Evolutionary conservation across 1,140 invertebrate genomes (phyloP), one percentile per base, ranked within the genome.

Genomic region (Orchestia grillus): DNA sequence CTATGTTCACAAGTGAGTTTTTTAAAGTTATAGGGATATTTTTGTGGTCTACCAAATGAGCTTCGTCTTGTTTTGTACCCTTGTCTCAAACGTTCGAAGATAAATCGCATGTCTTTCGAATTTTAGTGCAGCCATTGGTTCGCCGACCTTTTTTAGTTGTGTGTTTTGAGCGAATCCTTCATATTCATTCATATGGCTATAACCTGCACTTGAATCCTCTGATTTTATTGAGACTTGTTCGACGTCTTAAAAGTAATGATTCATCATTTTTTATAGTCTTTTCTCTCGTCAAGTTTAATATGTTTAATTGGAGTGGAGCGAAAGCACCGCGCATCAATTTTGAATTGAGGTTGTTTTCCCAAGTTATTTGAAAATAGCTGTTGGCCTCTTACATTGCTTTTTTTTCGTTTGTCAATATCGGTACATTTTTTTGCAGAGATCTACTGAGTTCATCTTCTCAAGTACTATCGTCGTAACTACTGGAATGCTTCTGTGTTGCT

Each of bases 1-100:
- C n/a, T 95, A 95, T 45, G 57, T 95, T 62, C 95, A 95, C 87
- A 95, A 95, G 95, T 95, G 53, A 87, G 95, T 95, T n/a, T 11
- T 90, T 77, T 28, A 77, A 36, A 3, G 62, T 77, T 36, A 36
- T 23, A 28, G 11, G 62, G 28, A 77, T 53, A 53, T 77, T 77
- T 77, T 15, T 19, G 11, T 36, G 11, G 62, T 77, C 62, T 1
- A 77, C 28, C 47, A 6, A n/a, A 53, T 53, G 47, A 53, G 6
- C 19, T 53, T 53, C 6, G 47, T 53, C 19, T 8, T 19, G 19
- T 53, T 53, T 53, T 53, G 6, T 6, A 53, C 36, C 3, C 11
- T 77, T 77, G 1, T 77, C 28, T 77, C 36, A 6, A 77, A 77
- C 28, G 62, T 77, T 36, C 28, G 3, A 3, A 3, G 3, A 36